Evolutionary conservation across 2,888 invertebrate genomes (phyloP).

Genomic region (Leptopilina myrica): DNA sequence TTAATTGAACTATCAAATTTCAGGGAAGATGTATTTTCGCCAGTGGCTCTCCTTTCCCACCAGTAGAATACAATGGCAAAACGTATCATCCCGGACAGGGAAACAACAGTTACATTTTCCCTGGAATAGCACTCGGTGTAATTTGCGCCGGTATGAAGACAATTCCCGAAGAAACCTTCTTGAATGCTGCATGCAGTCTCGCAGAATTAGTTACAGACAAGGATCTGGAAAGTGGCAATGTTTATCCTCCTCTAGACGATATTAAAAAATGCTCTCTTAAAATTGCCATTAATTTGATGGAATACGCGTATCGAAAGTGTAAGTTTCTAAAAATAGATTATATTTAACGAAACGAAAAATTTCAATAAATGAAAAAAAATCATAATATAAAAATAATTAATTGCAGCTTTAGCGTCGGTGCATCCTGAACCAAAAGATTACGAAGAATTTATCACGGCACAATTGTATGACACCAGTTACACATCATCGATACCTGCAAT

Average conservation of each 20-base stretch:
- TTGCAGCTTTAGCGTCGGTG: constrained; percentile 87
- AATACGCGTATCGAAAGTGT: constrained; percentile 89
- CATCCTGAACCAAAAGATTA: constrained; percentile 87
- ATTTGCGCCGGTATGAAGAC: constrained; percentile 92
- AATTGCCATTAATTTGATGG: constrained; percentile 89
- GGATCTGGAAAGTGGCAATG: constrained; percentile 89
- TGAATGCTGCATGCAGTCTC: constrained; percentile 92
- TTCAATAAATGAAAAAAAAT: background rate
- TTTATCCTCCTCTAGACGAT: constrained; percentile 92
- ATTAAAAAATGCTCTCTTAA: constrained; percentile 92
- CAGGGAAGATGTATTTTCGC: constrained; percentile 96
- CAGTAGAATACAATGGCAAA: constrained; percentile 88
- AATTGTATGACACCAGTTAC: constrained; percentile 88
- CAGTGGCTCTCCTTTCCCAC: constrained; percentile 96
- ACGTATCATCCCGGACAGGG: constrained; percentile 96
- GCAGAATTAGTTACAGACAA: constrained; percentile 88
- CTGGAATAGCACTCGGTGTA: constrained; percentile 94
- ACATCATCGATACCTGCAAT: constrained; percentile 83
- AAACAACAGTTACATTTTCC: constrained; percentile 98
- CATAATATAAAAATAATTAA: constrained; percentile 45
- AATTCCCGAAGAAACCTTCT: constrained; percentile 94
- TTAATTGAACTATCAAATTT: constrained; percentile 47
- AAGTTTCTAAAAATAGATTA: constrained; percentile 60
- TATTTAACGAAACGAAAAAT: background rate
- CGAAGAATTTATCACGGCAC: constrained; percentile 86